Percentiles rank a stretch among this genome's conserved stretches.
phyloP scores from a whole-genome alignment of 2,113 vertebrate genomes.

The Meles meles region DNA sequence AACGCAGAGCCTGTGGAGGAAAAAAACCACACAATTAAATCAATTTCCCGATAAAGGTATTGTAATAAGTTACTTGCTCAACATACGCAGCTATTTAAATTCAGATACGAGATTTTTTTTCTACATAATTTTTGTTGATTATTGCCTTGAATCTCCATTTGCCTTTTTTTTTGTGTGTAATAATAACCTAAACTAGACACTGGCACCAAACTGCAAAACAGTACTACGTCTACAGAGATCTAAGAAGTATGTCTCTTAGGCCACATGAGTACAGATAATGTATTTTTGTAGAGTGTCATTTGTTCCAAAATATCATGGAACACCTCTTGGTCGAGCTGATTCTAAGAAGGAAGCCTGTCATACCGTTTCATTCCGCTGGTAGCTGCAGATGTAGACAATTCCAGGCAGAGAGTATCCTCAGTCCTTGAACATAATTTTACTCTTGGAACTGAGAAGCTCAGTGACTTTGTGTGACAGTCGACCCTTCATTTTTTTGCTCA shows the following conservation, averaged over 20 bases:
- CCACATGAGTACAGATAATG: neutral
- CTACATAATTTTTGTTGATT: neutral
- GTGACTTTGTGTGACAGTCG: neutral
- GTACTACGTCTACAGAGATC: neutral
- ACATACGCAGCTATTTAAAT: neutral
- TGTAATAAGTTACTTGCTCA: constrained; percentile 12
- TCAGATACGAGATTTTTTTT: neutral
- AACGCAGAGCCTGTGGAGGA: neutral
- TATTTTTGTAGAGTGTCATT: neutral
- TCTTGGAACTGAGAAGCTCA: neutral
- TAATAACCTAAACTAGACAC: neutral
- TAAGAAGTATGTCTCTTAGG: neutral
- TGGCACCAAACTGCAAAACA: neutral
- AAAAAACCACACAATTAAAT: neutral
- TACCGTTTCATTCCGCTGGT: neutral
- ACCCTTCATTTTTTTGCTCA: neutral
- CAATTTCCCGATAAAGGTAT: constrained; percentile 1
- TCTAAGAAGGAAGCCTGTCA: neutral
- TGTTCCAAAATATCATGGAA: constrained; percentile 40
- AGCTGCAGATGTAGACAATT: neutral
- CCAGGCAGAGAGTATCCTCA: neutral
- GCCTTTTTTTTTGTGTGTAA: neutral
- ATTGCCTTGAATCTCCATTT: neutral
- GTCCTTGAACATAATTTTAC: constrained; percentile 42
- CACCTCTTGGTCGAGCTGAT: constrained; percentile 34